phyloP scores from a whole-genome alignment of 1,140 invertebrate genomes.

The Xylocopa sonorina region DNA sequence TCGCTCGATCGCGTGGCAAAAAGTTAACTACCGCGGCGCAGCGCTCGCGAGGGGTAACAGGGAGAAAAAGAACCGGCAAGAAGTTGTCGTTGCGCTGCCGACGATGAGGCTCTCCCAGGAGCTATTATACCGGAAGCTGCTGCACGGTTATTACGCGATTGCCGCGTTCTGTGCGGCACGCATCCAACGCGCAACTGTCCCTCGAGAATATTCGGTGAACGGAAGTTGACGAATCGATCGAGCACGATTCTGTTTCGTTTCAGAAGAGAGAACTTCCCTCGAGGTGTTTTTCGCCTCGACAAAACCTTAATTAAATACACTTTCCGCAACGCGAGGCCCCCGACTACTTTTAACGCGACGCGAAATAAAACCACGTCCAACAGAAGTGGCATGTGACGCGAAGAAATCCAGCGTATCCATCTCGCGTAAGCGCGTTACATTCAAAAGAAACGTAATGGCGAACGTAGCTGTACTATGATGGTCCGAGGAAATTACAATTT shows the following conservation, averaged over 20 bases:
- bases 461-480: slow-evolving; percentile 12
- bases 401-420: slow-evolving; percentile 40
- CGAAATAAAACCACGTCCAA: neutral
- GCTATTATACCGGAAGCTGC: slow-evolving; percentile 64
- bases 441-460: slow-evolving; percentile 9
- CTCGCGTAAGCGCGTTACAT: slow-evolving; percentile 4
- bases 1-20: slow-evolving; percentile 62
- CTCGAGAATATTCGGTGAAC: too few relatives aligned
- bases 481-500: slow-evolving; percentile 10
- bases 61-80: slow-evolving; percentile 30
- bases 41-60: slow-evolving; percentile 31
- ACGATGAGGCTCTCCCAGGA: slow-evolving; percentile 47
- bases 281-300: too few relatives aligned
- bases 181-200: too few relatives aligned
- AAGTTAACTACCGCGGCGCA: slow-evolving; percentile 56
- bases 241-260: neutral
- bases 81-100: slow-evolving; percentile 27
- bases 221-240: too few relatives aligned
- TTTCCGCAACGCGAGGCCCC: neutral
- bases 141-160: slow-evolving; percentile 4
- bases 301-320: too few relatives aligned
- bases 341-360: neutral
- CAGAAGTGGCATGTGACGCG: slow-evolving; percentile 1
- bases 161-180: slow-evolving; percentile 33
- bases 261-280: neutral